phyloP scores from a whole-genome alignment of 2,113 vertebrate genomes.

The Onychorhynchus coronatus region DNA sequence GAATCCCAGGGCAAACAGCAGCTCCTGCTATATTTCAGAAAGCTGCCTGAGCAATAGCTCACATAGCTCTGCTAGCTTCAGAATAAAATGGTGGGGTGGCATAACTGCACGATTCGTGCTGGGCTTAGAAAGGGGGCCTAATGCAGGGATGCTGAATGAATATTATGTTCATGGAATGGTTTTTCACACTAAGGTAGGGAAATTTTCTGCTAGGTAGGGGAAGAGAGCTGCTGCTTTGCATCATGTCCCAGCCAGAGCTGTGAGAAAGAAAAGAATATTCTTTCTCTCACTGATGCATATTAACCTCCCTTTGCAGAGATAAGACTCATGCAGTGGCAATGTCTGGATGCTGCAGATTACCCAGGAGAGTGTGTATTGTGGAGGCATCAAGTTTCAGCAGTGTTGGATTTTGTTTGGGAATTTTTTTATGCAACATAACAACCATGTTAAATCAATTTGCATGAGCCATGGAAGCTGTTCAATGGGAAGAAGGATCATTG shows the following conservation, averaged over 20 bases:
- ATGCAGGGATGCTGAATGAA: background rate
- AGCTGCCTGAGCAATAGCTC: background rate
- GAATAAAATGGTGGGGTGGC: background rate
- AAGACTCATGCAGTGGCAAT: background rate
- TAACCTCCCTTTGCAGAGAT: background rate
- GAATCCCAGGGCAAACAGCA: background rate
- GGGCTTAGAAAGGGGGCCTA: background rate
- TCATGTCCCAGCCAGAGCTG: background rate
- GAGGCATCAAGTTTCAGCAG: background rate
- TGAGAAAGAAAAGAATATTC: background rate
- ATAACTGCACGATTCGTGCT: background rate
- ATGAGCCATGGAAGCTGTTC: background rate
- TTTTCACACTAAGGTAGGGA: background rate
- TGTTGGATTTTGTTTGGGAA: background rate
- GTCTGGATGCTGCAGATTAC: background rate
- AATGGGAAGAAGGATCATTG: background rate
- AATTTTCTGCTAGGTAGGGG: background rate
- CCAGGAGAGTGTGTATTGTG: background rate
- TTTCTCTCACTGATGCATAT: background rate
- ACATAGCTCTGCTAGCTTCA: background rate
- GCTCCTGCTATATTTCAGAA: background rate
- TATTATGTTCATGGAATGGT: background rate
- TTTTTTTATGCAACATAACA: background rate
- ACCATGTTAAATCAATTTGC: conserved; percentile 28
- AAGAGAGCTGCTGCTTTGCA: background rate